Evolutionary conservation across 1,140 invertebrate species (phyloP), one percentile per base, ranked within the genome.

Genomic region (Anagrus nilaparvatae): DNA sequence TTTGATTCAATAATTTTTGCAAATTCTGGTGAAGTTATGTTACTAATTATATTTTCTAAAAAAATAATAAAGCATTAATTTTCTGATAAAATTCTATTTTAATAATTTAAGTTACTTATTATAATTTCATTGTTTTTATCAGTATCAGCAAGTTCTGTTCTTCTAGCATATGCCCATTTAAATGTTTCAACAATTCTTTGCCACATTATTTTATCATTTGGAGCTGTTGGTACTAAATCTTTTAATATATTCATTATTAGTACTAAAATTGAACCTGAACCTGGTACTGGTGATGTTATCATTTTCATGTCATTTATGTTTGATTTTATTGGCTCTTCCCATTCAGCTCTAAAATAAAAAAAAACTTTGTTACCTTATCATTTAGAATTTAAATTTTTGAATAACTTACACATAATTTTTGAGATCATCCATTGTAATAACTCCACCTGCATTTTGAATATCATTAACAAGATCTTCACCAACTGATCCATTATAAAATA

Each of bases 161-260:
- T 68, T 53, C 77, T 77, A 0, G 87, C 91, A 61, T 90, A 97
- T 5, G 79, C 89, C 73, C 84, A 94, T 63, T 98, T 98, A 56
- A 93, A 90, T 3, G 84, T 77, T 65, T 97, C 90, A 3, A 85
- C 68, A 21, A 96, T 76, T 28, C 86, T 75, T 49, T 94, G 90
- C 67, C 74, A 77, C 6, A 73, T 58, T 6, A 74, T 46, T 24
- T 61, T 59, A 13, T 53, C 53, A 8, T 56, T 36, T 2, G 52
- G 33, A 0, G 51, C 4, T 27, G 19, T 52, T 13, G 58, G 47
- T 5, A 77, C 52, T 49, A 78, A 72, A 0, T 69, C 71, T 33
- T 81, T 73, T 52, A 97, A 63, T 27, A 94, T 71, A 51, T 86
- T 87, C 34, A 95, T 58, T 7, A 94, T 89, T 54, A 87, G 89